Evolutionary conservation across 2,888 invertebrate genomes (phyloP).

Genomic region (Machimus rusticus): DNA sequence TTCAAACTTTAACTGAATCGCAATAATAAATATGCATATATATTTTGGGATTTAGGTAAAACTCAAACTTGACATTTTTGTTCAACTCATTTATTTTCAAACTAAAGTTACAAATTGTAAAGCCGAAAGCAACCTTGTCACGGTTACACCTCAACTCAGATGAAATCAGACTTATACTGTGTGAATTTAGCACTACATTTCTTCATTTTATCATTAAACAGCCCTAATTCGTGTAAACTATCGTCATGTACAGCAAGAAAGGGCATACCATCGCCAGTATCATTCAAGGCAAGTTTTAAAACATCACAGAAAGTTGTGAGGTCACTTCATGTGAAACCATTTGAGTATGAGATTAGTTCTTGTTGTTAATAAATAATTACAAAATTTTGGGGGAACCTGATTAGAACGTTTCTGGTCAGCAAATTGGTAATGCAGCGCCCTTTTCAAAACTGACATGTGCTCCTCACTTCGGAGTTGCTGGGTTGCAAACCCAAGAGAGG

Average conservation of each 20-base stretch:
- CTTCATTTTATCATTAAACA: neutral
- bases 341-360: neutral
- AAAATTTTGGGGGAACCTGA: neutral
- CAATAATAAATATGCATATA: neutral
- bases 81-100: constrained; percentile 27
- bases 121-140: neutral
- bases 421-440: neutral
- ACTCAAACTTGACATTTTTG: neutral
- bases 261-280: neutral
- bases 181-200: constrained; percentile 17
- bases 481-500: neutral
- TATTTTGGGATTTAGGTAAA: neutral
- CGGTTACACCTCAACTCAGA: neutral
- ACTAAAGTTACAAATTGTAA: constrained; percentile 17
- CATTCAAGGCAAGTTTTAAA: constrained; percentile 14
- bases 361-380: neutral
- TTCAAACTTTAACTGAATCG: too few relatives aligned
- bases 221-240: neutral
- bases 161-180: neutral
- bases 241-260: neutral
- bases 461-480: neutral
- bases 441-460: neutral
- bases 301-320: constrained; percentile 14
- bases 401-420: neutral
- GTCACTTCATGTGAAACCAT: neutral